phyloP scores from a whole-genome alignment of 1,140 invertebrate genomes.

The Phortica variegata region DNA sequence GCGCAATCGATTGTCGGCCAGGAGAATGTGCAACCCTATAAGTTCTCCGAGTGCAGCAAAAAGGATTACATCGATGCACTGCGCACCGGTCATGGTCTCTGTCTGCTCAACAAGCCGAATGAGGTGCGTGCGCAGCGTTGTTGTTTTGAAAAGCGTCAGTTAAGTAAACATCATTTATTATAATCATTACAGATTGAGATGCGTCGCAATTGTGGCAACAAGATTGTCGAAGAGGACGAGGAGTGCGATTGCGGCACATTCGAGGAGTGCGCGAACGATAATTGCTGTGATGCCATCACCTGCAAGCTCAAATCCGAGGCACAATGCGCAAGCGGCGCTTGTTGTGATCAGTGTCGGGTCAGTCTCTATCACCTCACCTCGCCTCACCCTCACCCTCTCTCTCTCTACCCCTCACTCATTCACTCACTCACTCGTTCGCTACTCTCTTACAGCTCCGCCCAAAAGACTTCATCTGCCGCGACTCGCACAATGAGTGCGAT shows the following conservation, averaged over 20 bases:
- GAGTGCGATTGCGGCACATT: slow-evolving; percentile 89
- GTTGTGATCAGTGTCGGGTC: slow-evolving; percentile 90
- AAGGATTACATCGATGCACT: slow-evolving; percentile 82
- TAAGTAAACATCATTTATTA: neutral
- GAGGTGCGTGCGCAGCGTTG: slow-evolving; percentile 63
- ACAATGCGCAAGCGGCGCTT: slow-evolving; percentile 87
- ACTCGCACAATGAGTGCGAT: slow-evolving; percentile 88
- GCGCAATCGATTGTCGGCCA: slow-evolving; percentile 85
- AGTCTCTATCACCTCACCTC: slow-evolving; percentile 34
- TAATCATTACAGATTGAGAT: slow-evolving; percentile 62
- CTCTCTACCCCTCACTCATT: neutral
- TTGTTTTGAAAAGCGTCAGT: neutral
- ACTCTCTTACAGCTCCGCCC: slow-evolving; percentile 67
- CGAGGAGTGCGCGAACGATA: slow-evolving; percentile 84
- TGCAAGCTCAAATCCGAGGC: slow-evolving; percentile 89
- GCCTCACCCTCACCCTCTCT: neutral
- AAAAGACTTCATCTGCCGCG: slow-evolving; percentile 77
- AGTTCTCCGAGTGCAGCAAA: slow-evolving; percentile 87
- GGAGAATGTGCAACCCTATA: slow-evolving; percentile 90
- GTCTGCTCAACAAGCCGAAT: slow-evolving; percentile 88
- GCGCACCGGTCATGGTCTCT: slow-evolving; percentile 76
- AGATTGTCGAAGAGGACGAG: slow-evolving; percentile 90
- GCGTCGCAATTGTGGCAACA: slow-evolving; percentile 86
- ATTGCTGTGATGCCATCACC: slow-evolving; percentile 94
- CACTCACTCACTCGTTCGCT: too few relatives aligned